phyloP scores from a whole-genome alignment of 2,888 invertebrate genomes.

The Branchellion lobata region DNA sequence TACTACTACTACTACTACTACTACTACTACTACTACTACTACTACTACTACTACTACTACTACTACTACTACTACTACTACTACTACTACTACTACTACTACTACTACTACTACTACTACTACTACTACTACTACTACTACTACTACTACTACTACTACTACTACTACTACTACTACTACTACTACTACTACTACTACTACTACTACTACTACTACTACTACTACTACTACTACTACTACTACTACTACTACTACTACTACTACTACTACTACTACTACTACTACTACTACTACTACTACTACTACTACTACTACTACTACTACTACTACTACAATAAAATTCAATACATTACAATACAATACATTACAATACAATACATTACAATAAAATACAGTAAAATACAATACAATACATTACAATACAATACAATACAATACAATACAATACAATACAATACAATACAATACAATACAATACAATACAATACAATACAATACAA shows the following conservation, averaged over 20 bases:
- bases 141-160: constrained; percentile 48
- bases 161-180: constrained; percentile 48
- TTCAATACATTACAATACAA: too few relatives aligned
- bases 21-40: not conserved
- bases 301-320: not conserved
- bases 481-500: too few relatives aligned
- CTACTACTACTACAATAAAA: not conserved
- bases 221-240: constrained; percentile 42
- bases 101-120: constrained; percentile 47
- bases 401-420: too few relatives aligned
- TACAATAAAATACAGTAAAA: too few relatives aligned
- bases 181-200: constrained; percentile 46
- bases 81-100: constrained; percentile 30
- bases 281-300: constrained; percentile 32
- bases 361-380: too few relatives aligned
- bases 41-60: constrained; percentile 42
- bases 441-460: too few relatives aligned
- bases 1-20: not conserved
- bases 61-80: constrained; percentile 35
- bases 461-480: too few relatives aligned
- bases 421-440: too few relatives aligned
- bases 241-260: constrained; percentile 42
- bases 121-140: constrained; percentile 48
- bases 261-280: constrained; percentile 41
- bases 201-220: constrained; percentile 46